These are phyloP conservation scores for Nematopogon swammerdamellus DNA, from an alignment of 2,888 invertebrate genomes.

Conservation along the genomic window DNA sequence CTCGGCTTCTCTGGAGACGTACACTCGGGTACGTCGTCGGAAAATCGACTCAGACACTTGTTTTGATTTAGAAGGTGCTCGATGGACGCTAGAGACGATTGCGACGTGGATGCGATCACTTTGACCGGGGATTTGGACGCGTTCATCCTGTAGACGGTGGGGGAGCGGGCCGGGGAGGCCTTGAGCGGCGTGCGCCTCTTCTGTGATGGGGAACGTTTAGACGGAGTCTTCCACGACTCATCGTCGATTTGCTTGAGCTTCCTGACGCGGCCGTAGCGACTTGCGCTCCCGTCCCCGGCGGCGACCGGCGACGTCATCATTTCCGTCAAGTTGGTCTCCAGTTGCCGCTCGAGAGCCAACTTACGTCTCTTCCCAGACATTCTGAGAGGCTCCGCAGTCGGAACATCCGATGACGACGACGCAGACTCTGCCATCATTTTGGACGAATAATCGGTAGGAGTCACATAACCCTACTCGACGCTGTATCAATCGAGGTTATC, in stretches of 20 bases:
- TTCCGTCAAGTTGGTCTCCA: conserved; percentile 41
- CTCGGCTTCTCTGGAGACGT: conserved; percentile 22
- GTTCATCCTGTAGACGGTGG: conserved; percentile 35
- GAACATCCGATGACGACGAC: conserved; percentile 21
- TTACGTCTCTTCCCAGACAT: conserved; percentile 24
- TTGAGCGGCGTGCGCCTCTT: conserved; percentile 21
- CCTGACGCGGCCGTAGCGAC: conserved; percentile 60
- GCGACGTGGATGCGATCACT: conserved; percentile 7
- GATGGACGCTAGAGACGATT: conserved; percentile 21
- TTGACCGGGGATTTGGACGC: conserved; percentile 35
- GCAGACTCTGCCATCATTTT: conserved; percentile 12
- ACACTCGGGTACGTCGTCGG: conserved; percentile 18
- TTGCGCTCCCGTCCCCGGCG: conserved; percentile 29
- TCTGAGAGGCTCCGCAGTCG: neutral
- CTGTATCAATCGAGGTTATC: conserved; percentile 23
- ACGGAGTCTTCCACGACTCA: no score
- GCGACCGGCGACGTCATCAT: conserved; percentile 33
- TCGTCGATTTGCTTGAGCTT: conserved; percentile 35
- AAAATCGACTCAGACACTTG: conserved; percentile 33
- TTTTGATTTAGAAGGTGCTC: conserved; percentile 38
- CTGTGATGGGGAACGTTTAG: conserved; percentile 24
- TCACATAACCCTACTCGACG: no score
- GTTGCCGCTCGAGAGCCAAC: conserved; percentile 39
- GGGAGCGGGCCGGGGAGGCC: conserved; percentile 16
- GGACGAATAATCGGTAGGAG: neutral